Conservation (phyloP, 2,888 invertebrate genomes). For the Ormyrus thymus region DNA sequence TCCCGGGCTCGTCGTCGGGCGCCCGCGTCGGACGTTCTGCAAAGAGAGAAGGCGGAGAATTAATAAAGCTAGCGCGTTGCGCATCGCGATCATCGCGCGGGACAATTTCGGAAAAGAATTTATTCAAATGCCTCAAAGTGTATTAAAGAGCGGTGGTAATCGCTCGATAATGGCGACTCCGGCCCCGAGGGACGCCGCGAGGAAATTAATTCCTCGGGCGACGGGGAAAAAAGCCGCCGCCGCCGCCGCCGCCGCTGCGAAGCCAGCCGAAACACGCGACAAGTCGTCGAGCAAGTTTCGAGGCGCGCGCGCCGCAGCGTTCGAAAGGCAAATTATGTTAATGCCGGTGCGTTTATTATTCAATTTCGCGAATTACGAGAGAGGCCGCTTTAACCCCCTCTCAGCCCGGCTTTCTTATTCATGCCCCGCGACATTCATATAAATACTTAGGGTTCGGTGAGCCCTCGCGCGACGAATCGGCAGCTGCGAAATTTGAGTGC, state of each 20-base stretch:
- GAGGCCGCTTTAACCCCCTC: constrained; percentile 10
- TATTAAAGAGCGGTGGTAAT: neutral
- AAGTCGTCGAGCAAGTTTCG: constrained; percentile 25
- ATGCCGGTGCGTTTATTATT: constrained; percentile 54
- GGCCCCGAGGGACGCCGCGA: neutral
- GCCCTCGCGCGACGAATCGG: neutral
- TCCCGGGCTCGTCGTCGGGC: neutral
- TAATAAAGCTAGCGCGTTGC: no score
- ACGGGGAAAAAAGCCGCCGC: neutral
- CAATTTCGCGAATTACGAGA: constrained; percentile 47
- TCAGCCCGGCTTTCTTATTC: constrained; percentile 5
- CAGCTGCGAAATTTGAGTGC: constrained; percentile 16
- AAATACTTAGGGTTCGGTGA: neutral
- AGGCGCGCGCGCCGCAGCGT: constrained; percentile 17
- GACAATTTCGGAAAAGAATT: neutral
- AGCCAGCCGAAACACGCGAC: constrained; percentile 24
- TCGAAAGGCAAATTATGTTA: constrained; percentile 52
- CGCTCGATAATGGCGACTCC: neutral
- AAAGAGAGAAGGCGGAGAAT: constrained; percentile 16
- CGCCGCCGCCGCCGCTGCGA: constrained; percentile 1
- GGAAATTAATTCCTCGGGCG: constrained; percentile 1
- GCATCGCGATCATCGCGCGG: no score
- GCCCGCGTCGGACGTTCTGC: constrained; percentile 15
- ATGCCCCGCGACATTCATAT: neutral
- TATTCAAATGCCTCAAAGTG: no score